These are phyloP conservation scores for Carapus acus DNA, from an alignment of 2,797 vertebrate genomes.

Conservation along the genomic window DNA sequence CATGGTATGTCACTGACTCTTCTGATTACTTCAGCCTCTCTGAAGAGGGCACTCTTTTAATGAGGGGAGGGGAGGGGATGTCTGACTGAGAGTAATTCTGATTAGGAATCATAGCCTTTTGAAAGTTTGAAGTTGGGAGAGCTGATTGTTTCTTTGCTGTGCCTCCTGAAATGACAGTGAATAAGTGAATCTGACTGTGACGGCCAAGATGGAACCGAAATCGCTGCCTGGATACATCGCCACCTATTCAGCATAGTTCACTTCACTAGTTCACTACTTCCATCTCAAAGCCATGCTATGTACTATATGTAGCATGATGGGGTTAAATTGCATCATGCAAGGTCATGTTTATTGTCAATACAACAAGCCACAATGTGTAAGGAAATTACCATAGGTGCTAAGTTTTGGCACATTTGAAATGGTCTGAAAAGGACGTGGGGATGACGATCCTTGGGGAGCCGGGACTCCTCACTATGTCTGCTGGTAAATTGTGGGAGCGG, in stretches of 20 bases:
- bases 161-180: conserved; percentile 14
- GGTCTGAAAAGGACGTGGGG: too few relatives aligned
- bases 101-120: conserved; percentile 24
- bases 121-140: conserved; percentile 20
- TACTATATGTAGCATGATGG: too few relatives aligned
- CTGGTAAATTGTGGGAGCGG: too few relatives aligned
- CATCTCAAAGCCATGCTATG: too few relatives aligned
- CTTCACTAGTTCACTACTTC: too few relatives aligned
- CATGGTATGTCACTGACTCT: conserved; percentile 37
- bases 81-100: conserved; percentile 21
- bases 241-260: conserved; percentile 14
- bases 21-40: conserved; percentile 34
- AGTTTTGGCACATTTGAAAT: too few relatives aligned
- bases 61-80: conserved; percentile 27
- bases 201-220: conserved; percentile 12
- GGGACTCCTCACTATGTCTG: too few relatives aligned
- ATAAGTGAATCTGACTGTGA: conserved; percentile 32
- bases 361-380: too few relatives aligned
- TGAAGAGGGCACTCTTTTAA: conserved; percentile 30
- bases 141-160: conserved; percentile 37
- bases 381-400: too few relatives aligned
- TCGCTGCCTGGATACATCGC: conserved; percentile 45
- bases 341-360: too few relatives aligned
- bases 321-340: too few relatives aligned
- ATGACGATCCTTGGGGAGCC: too few relatives aligned